phyloP scores from a whole-genome alignment of 2,797 vertebrate species.

The Hippocampus kuda region DNA sequence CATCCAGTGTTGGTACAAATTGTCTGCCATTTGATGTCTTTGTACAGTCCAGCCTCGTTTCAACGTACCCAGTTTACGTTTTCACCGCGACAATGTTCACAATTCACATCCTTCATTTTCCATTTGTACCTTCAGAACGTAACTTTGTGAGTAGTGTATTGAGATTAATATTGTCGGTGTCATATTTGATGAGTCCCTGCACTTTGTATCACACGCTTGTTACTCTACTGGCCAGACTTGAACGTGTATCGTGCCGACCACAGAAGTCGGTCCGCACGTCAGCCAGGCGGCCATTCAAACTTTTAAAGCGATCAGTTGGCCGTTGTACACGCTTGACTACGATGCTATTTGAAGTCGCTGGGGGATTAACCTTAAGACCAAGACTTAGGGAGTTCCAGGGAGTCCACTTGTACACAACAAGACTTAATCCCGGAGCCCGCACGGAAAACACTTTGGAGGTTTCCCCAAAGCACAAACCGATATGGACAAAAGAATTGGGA shows the following conservation, averaged over 20 bases:
- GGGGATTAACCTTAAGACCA: constrained; percentile 48
- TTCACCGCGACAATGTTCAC: too few relatives aligned
- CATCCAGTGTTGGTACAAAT: background rate
- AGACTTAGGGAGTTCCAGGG: constrained; percentile 48
- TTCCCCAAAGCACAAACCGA: background rate
- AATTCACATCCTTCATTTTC: too few relatives aligned
- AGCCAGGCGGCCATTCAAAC: constrained; percentile 1
- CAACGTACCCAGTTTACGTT: too few relatives aligned
- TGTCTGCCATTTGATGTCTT: background rate
- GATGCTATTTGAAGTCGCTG: constrained; percentile 52
- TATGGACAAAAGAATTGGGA: too few relatives aligned
- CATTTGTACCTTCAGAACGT: too few relatives aligned
- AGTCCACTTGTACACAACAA: constrained; percentile 41
- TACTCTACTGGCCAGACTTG: background rate
- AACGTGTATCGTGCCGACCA: background rate
- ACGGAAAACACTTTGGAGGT: constrained; percentile 21
- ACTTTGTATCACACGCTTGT: background rate
- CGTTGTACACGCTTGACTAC: constrained; percentile 13
- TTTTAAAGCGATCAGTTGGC: constrained; percentile 9
- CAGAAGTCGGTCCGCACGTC: background rate
- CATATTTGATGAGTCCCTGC: too few relatives aligned
- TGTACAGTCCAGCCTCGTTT: too few relatives aligned
- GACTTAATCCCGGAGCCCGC: constrained; percentile 37
- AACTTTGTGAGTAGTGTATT: background rate
- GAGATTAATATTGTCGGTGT: too few relatives aligned